Base-by-base conservation (phyloP, 2,113 vertebrate species). In the Suncus etruscus region DNA sequence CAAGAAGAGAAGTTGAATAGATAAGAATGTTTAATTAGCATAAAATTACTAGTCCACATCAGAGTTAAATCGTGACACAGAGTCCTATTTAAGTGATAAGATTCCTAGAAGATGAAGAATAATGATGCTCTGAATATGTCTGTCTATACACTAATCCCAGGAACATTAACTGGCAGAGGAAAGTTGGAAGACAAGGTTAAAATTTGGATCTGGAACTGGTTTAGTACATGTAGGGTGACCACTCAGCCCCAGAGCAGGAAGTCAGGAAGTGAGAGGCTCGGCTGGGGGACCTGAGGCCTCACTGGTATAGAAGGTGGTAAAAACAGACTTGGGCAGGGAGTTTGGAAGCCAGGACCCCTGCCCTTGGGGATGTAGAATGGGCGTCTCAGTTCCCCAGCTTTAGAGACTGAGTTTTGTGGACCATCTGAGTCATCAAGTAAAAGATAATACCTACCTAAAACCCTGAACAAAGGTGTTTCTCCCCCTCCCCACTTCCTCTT, bases 231-330 rank as follows among this genome's bases (percentile, higher is more conserved):
- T 8, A 16, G 22, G 6, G 58, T 4, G 16, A 22, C 58, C 18
- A 16, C 16, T 58, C 18, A 61, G 58, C 58, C 58, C 20, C 18
- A 22, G 15, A 61, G 29, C 16, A 51, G 32, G n/a, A 18, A 65
- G 6, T 54, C 51, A 54, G 29, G 14, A 39, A 31, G 63, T 22
- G 24, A 66, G 8, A 29, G 9, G 12, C 2, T 22, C 18, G 11
- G 1, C 16, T 16, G 18, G 58, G 11, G 1, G 3, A 0, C 32
- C 11, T 3, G 7, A 25, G 39, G 39, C 24, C 48, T 3, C 0
- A 0, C 1, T 65, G 11, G 15, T 66, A 39, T 8, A 39, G 39
- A 39, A 3, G 39, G 39, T 39, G 39, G 3, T 39, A 39, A 61
- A 61, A 20, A 22, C 58, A 61, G 16, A 61, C 58, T 2, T 6